Evolutionary conservation across 2,888 invertebrate species (phyloP), one percentile per base, ranked within the genome.

Genomic region (Machimus atricapillus): DNA sequence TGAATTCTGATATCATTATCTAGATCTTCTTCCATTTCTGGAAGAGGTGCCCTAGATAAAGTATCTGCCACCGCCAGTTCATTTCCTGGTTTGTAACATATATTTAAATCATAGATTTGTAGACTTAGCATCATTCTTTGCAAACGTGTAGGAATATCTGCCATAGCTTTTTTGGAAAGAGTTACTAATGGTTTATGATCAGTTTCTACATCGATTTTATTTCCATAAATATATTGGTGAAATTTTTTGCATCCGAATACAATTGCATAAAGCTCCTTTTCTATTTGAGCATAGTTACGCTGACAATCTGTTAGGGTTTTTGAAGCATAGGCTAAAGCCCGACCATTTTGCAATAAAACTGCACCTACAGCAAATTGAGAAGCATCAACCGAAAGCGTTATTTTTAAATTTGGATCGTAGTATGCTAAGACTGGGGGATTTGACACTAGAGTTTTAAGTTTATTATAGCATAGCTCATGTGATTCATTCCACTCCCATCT

Each of bases 101-200:
- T 7, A 31, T 43, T 37, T 3, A 83, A 9, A 19, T 73, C 16
- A 37, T 83, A 83, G 8, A 37, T 2, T 37, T 19, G 14, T 83
- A 83, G 8, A 37, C 8, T 37, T 19, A 23, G 23, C 16, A 83
- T 37, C 40, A 83, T 66, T 16, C 83, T 9, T 52, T 88, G 88
- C 27, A 89, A 66, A 31, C 88, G 58, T 74, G 82, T 52, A 16
- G 76, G 76, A 43, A 87, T 77, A 19, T 87, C 58, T 27, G 12
- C 27, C 7, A 85, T 7, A 40, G 58, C 40, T 27, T 83, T 66
- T 9, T 14, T 73, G 8, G 23, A 40, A 2, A 83, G 2, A 8
- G 19, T 23, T n/a, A 40, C 31, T 5, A 83, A 23, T 3, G 73
- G 83, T 27, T 83, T 83, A 16, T 83, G 40, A 31, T 83, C 83